These are phyloP conservation scores for Arbacia lixula DNA, from an alignment of 53 echinoderm and acorn worm genomes.

Conservation along the genomic window DNA sequence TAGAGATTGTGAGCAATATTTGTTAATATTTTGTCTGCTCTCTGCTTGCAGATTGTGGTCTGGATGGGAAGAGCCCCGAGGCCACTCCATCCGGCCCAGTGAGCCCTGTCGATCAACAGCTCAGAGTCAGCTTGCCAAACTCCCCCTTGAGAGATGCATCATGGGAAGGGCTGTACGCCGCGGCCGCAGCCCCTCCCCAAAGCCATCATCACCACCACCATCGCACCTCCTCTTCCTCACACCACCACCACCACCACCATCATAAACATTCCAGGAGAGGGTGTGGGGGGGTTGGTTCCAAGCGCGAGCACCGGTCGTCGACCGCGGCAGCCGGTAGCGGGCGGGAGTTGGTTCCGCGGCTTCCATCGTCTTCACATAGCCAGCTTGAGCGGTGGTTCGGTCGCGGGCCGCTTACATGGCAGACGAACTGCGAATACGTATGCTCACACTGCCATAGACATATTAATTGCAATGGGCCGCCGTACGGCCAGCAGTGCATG, in stretches of 20 bases:
- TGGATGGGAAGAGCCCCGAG: slow-evolving; percentile 42
- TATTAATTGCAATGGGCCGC: slow-evolving; percentile 60
- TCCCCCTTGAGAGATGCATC: slow-evolving; percentile 50
- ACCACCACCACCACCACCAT: slow-evolving; percentile 63
- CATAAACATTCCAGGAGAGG: slow-evolving; percentile 54
- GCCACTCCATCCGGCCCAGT: slow-evolving; percentile 35
- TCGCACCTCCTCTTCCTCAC: slow-evolving; percentile 31
- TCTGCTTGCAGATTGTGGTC: slow-evolving; percentile 49
- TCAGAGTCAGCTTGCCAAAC: slow-evolving; percentile 69
- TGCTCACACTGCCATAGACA: slow-evolving; percentile 85
- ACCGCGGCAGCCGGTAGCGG: slow-evolving; percentile 2
- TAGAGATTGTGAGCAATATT: background rate
- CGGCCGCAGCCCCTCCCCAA: slow-evolving; percentile 49
- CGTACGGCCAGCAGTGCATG: slow-evolving; percentile 27
- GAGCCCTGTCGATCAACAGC: slow-evolving; percentile 56
- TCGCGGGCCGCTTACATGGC: slow-evolving; percentile 58
- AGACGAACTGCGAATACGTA: slow-evolving; percentile 71
- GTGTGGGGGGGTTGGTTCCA: slow-evolving; percentile 9
- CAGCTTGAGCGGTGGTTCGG: slow-evolving; percentile 54
- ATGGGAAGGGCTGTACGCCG: slow-evolving; percentile 54
- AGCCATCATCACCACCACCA: slow-evolving; percentile 68
- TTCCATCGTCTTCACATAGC: slow-evolving; percentile 47
- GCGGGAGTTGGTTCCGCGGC: slow-evolving; percentile 31
- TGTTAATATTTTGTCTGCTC: background rate
- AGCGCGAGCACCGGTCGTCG: slow-evolving; percentile 15